phyloP scores from a whole-genome alignment of 2,888 invertebrate genomes.

The Unio delphinus region DNA sequence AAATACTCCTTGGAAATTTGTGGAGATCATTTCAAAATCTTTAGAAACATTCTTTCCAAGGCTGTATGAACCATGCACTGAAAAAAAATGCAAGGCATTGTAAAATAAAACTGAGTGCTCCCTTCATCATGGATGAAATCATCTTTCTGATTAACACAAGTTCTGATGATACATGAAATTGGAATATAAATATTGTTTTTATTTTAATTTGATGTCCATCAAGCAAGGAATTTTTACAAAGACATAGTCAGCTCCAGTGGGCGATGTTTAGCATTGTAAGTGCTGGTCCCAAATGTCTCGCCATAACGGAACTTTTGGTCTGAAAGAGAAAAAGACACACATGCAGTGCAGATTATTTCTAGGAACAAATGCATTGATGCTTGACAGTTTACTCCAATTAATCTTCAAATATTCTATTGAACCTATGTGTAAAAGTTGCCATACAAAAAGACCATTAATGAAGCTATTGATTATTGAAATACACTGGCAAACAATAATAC shows the following conservation, averaged over 20 bases:
- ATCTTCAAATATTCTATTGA: no score
- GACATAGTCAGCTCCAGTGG: constrained; percentile 7
- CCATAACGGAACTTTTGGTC: constrained; percentile 66
- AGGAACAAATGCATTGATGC: no score
- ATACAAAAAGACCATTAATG: no score
- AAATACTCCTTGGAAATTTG: neutral
- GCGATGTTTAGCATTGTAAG: constrained; percentile 49
- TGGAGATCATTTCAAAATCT: neutral
- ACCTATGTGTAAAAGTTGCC: no score
- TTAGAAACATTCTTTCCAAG: neutral
- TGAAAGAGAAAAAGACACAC: constrained; percentile 27
- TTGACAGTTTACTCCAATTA: no score
- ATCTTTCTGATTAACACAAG: no score
- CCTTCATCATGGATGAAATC: no score
- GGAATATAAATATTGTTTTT: neutral
- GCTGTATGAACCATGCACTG: neutral
- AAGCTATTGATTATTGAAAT: no score
- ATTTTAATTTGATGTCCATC: neutral
- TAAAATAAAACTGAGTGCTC: no score
- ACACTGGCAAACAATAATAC: no score
- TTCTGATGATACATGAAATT: no score
- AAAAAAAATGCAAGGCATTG: neutral
- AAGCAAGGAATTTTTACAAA: neutral
- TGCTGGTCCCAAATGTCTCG: constrained; percentile 62
- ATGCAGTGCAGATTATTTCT: no score